phyloP scores from a whole-genome alignment of 2,113 vertebrate species.

The Phalacrocorax aristotelis region DNA sequence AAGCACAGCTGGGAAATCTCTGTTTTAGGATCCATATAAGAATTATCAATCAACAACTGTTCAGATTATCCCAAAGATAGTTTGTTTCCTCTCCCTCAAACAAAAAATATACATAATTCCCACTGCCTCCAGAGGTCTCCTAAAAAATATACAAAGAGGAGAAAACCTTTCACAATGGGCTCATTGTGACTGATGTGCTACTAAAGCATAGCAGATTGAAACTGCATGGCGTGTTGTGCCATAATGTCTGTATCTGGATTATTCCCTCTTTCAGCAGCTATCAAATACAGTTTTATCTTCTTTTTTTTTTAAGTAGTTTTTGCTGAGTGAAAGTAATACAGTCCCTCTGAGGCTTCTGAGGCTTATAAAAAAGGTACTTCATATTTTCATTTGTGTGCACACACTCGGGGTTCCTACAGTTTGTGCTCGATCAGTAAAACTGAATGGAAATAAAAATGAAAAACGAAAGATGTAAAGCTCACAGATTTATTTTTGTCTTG shows the following conservation, averaged over 20 bases:
- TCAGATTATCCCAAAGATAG: background rate
- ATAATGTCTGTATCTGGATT: conserved; percentile 12
- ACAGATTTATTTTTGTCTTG: conserved; percentile 60
- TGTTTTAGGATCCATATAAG: conserved; percentile 19
- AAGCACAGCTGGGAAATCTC: conserved; percentile 53
- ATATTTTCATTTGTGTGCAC: conserved; percentile 37
- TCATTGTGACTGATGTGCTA: conserved; percentile 32
- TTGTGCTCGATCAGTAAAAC: conserved; percentile 45
- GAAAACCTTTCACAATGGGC: conserved; percentile 26
- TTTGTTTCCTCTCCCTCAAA: background rate
- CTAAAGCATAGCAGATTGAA: conserved; percentile 51
- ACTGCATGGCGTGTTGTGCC: conserved; percentile 18
- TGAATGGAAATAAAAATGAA: conserved; percentile 61
- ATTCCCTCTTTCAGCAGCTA: conserved; percentile 43
- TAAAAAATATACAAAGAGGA: conserved; percentile 1
- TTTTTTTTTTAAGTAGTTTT: conserved; percentile 18
- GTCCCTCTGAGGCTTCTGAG: conserved; percentile 16
- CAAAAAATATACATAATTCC: conserved; percentile 3
- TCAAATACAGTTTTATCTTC: conserved; percentile 17
- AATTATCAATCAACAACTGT: conserved; percentile 51
- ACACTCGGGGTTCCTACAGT: background rate
- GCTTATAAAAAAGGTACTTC: conserved; percentile 42
- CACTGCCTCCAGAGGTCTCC: background rate
- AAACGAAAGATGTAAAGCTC: conserved; percentile 46
- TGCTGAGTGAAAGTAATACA: conserved; percentile 35